phyloP scores from a whole-genome alignment of 2,113 vertebrate genomes.

The Ardeotis arabs region DNA sequence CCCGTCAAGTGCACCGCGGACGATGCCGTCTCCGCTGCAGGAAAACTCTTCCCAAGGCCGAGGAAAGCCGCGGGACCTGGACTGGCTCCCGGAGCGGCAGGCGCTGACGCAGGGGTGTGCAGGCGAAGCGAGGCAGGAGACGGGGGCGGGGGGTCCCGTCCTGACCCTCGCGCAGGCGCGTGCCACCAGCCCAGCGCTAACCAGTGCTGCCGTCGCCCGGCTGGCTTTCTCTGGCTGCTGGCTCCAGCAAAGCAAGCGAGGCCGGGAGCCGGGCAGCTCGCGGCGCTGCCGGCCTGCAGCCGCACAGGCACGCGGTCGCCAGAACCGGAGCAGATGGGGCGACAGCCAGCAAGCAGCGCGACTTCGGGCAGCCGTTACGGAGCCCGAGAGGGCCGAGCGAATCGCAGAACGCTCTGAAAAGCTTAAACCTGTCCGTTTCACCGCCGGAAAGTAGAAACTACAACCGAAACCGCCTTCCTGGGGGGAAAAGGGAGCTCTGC shows the following conservation, averaged over 20 bases:
- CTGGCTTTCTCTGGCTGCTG: no score
- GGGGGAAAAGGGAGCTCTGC: background rate
- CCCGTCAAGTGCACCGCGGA: accelerated
- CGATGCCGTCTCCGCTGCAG: background rate
- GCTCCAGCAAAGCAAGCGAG: no score
- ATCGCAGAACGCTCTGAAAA: background rate
- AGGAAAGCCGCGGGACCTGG: background rate
- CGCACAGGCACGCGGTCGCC: no score
- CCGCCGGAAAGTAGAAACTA: background rate
- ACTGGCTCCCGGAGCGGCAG: background rate
- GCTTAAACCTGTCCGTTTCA: background rate
- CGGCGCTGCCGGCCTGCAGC: no score
- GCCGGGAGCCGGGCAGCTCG: no score
- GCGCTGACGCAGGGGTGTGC: background rate
- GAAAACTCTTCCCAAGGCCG: background rate
- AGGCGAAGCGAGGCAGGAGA: background rate
- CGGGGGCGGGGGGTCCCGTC: background rate
- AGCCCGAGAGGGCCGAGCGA: background rate
- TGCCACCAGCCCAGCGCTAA: no score
- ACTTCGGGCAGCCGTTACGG: background rate
- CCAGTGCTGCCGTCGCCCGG: no score
- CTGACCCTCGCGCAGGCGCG: no score
- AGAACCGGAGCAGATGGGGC: background rate
- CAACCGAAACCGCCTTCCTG: background rate
- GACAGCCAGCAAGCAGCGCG: background rate